A percentile compares a stretch with the other conserved stretches of the same genome.
Conservation (phyloP, 2,113 vertebrate species). For the Anarhynchus alexandrinus region DNA sequence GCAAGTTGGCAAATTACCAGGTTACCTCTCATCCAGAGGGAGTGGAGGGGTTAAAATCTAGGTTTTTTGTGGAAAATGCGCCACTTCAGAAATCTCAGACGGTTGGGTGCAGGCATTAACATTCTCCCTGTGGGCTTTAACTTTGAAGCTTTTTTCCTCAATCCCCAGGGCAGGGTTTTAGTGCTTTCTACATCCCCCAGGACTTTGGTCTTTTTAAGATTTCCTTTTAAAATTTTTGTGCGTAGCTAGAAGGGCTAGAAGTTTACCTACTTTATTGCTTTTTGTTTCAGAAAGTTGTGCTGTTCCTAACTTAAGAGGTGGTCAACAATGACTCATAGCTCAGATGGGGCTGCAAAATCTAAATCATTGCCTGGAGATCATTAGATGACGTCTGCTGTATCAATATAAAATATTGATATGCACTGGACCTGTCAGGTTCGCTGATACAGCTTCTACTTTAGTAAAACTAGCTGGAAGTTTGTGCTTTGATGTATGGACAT, state of each 20-base stretch:
- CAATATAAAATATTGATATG: background rate
- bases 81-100: background rate
- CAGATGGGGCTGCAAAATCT: background rate
- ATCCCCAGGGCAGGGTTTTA: background rate
- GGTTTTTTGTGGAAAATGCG: background rate
- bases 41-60: background rate
- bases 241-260: background rate
- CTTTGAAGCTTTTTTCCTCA: background rate
- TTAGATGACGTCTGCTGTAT: background rate
- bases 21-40: background rate
- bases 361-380: background rate
- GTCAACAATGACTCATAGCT: background rate
- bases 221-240: background rate
- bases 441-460: background rate
- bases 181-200: background rate
- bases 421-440: background rate
- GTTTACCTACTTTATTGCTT: background rate
- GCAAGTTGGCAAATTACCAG: background rate
- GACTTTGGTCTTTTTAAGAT: background rate
- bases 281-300: background rate
- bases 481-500: background rate
- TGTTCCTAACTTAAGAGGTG: background rate
- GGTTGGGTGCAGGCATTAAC: background rate
- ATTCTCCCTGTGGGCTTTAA: background rate
- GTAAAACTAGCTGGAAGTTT: background rate